phyloP scores from a whole-genome alignment of 2,888 invertebrate genomes.

The Polyommatus icarus region DNA sequence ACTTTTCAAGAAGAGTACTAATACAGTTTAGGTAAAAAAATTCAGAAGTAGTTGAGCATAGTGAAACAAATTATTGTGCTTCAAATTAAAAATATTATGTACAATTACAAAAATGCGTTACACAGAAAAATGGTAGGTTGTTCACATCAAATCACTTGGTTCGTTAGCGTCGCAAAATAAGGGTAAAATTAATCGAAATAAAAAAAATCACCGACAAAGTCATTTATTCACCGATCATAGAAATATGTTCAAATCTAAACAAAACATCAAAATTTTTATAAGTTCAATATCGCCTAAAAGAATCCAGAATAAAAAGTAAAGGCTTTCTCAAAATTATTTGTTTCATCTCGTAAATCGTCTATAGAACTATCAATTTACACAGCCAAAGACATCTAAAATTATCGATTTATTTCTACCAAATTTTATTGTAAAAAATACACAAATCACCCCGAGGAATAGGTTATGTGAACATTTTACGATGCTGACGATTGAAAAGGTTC shows the following conservation, averaged over 20 bases:
- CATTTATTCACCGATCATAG: conserved; percentile 75
- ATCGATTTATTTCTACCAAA: conserved; percentile 65
- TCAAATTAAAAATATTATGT: conserved; percentile 18
- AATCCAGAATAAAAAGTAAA: conserved; percentile 66
- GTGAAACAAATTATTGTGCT: neutral
- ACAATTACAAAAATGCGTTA: conserved; percentile 41
- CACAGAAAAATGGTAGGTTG: conserved; percentile 73
- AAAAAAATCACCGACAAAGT: conserved; percentile 71
- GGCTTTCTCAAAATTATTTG: conserved; percentile 74
- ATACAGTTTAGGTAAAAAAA: neutral
- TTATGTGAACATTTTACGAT: conserved; percentile 82
- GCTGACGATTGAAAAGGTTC: conserved; percentile 66
- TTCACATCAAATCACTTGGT: conserved; percentile 40
- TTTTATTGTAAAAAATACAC: conserved; percentile 63
- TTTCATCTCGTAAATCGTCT: conserved; percentile 55
- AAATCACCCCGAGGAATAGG: conserved; percentile 64
- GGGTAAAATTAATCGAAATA: conserved; percentile 45
- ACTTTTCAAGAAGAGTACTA: neutral
- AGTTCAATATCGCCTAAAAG: conserved; percentile 62
- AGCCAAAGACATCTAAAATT: conserved; percentile 78
- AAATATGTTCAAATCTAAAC: conserved; percentile 73
- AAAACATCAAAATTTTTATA: conserved; percentile 68
- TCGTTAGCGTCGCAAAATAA: conserved; percentile 71
- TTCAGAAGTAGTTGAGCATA: neutral
- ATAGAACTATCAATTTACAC: conserved; percentile 68